A percentile compares a stretch with the other conserved stretches of the same genome.
Conservation (phyloP, 2,113 vertebrate genomes). For the Mionectes macconnelli region DNA sequence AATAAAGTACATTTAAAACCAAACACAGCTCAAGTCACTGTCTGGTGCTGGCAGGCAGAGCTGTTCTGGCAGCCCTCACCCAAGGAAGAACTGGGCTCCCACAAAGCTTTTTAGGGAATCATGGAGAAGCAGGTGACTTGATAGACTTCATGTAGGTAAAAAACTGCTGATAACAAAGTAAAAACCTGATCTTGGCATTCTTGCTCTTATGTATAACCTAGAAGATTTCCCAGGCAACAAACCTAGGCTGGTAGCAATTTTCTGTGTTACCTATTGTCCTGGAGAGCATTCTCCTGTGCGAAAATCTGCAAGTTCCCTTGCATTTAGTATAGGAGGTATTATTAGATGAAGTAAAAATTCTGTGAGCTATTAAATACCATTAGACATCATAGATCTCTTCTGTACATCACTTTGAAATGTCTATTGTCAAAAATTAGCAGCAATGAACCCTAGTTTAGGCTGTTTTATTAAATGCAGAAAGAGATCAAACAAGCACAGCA, state of each 20-base stretch:
- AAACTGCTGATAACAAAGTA: background rate
- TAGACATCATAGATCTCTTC: background rate
- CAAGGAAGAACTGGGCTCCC: background rate
- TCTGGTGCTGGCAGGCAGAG: background rate
- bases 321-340: background rate
- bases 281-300: background rate
- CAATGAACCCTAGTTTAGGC: background rate
- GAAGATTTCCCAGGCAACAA: background rate
- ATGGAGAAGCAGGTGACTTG: background rate
- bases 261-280: background rate
- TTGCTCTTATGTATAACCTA: background rate
- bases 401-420: background rate
- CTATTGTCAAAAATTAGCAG: background rate
- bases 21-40: background rate
- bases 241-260: background rate
- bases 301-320: background rate
- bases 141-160: rapidly evolving
- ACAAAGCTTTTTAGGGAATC: background rate
- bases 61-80: background rate
- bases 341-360: background rate
- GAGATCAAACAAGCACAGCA: background rate
- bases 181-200: background rate
- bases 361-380: background rate
- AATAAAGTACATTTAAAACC: background rate
- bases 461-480: background rate